A percentile compares a stretch with the other conserved stretches of the same genome.
Conservation (phyloP, 2,888 invertebrate species). For the Drosophila yooni region DNA sequence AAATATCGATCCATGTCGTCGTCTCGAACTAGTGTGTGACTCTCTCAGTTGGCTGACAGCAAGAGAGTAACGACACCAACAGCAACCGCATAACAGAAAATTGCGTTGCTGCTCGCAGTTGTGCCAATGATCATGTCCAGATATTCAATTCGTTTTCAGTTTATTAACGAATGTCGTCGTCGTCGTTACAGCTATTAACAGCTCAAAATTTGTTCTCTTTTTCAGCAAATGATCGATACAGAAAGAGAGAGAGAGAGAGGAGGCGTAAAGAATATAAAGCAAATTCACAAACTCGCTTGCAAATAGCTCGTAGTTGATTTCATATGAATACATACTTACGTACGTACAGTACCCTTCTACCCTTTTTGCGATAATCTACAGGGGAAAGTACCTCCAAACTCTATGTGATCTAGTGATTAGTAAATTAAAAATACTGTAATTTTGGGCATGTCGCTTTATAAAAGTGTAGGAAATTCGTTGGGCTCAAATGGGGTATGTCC, state of each 20-base stretch:
- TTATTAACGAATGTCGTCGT: slow-evolving; percentile 38
- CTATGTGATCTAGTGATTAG: not conserved
- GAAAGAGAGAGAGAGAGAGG: slow-evolving; percentile 1
- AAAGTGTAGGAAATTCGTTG: not conserved
- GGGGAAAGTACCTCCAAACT: not conserved
- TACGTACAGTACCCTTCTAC: not conserved
- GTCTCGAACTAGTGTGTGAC: slow-evolving; percentile 11
- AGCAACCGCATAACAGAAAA: slow-evolving; percentile 17
- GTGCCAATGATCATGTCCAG: not conserved
- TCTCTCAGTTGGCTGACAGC: slow-evolving; percentile 19
- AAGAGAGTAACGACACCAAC: slow-evolving; percentile 19
- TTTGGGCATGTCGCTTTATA: too few species aligned
- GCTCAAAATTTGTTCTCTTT: slow-evolving; percentile 42
- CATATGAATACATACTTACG: not conserved
- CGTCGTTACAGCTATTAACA: slow-evolving; percentile 47
- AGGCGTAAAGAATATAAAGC: slow-evolving; percentile 6
- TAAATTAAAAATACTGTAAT: too few species aligned
- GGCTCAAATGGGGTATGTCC: not conserved
- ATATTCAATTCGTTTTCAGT: slow-evolving; percentile 59
- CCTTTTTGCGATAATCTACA: not conserved
- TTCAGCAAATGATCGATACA: slow-evolving; percentile 23
- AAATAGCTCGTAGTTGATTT: slow-evolving; percentile 28
- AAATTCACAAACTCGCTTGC: slow-evolving; percentile 22
- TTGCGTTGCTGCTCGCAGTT: slow-evolving; percentile 7
- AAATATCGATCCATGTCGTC: slow-evolving; percentile 42